Conservation (phyloP, 2,113 vertebrate genomes). For the Gobius niger region DNA sequence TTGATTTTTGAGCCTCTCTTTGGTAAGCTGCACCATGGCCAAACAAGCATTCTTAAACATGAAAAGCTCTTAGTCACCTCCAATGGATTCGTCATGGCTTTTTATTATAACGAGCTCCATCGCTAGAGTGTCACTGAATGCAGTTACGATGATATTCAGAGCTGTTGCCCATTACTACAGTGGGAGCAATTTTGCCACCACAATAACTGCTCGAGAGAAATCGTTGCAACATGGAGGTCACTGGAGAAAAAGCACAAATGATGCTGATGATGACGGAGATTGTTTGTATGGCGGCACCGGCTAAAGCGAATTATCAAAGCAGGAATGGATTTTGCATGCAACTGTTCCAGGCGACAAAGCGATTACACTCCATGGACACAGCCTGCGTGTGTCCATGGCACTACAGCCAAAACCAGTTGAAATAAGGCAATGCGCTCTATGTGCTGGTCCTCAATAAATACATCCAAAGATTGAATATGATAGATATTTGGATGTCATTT, state of each 20-base stretch:
- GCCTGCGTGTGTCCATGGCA: not conserved
- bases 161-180: slow-evolving; percentile 58
- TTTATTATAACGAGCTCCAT: slow-evolving; percentile 51
- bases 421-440: not conserved
- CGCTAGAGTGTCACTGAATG: slow-evolving; percentile 40
- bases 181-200: slow-evolving; percentile 46
- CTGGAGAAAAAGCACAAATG: slow-evolving; percentile 54
- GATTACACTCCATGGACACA: slow-evolving; percentile 43
- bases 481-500: no score
- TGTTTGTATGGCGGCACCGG: slow-evolving; percentile 45
- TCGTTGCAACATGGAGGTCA: slow-evolving; percentile 44
- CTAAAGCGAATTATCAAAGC: slow-evolving; percentile 58
- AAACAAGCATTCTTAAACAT: slow-evolving; percentile 36
- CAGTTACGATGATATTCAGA: slow-evolving; percentile 65
- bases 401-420: not conserved
- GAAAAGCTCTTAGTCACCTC: slow-evolving; percentile 51
- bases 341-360: slow-evolving; percentile 22
- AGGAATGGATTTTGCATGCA: slow-evolving; percentile 52
- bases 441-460: no score
- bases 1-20: slow-evolving; percentile 44
- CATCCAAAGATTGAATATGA: no score
- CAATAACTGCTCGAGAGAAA: slow-evolving; percentile 46
- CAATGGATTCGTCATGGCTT: slow-evolving; percentile 49
- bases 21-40: slow-evolving; percentile 25
- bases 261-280: slow-evolving; percentile 61